These are phyloP conservation scores for Paraescarpia echinospica DNA, from an alignment of 1,140 invertebrate species.

Conservation along the genomic window DNA sequence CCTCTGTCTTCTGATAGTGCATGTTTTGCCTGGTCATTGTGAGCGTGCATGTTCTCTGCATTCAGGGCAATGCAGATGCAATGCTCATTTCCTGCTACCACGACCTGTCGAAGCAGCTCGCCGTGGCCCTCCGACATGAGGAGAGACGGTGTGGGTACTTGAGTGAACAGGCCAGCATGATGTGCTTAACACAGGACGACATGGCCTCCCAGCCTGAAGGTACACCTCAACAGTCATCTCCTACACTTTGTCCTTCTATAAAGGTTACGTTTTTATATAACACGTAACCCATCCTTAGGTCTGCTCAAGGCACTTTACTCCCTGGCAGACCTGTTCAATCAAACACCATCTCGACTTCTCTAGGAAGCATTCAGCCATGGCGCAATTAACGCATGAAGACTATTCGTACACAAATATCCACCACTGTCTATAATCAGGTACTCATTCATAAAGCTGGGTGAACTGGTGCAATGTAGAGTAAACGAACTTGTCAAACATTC, in stretches of 20 bases:
- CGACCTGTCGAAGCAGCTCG: constrained; percentile 86
- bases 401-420: no score
- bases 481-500: no score
- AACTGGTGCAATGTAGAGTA: no score
- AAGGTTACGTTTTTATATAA: no score
- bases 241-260: not conserved
- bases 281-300: not conserved
- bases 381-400: no score
- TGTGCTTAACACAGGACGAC: constrained; percentile 76
- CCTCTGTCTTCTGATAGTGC: no score
- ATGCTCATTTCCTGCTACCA: constrained; percentile 73
- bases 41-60: not conserved
- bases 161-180: constrained; percentile 84
- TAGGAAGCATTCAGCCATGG: no score
- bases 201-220: constrained; percentile 64
- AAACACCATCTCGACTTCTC: no score
- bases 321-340: no score
- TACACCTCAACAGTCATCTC: constrained; percentile 18
- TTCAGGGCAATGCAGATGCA: not conserved
- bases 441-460: no score
- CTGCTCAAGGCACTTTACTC: no score
- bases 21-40: not conserved
- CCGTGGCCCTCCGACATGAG: constrained; percentile 85
- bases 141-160: constrained; percentile 87
- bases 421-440: no score